These are phyloP conservation scores for Chlorodrepanis virens DNA, from an alignment of 2,113 vertebrate species.

Conservation along the genomic window DNA sequence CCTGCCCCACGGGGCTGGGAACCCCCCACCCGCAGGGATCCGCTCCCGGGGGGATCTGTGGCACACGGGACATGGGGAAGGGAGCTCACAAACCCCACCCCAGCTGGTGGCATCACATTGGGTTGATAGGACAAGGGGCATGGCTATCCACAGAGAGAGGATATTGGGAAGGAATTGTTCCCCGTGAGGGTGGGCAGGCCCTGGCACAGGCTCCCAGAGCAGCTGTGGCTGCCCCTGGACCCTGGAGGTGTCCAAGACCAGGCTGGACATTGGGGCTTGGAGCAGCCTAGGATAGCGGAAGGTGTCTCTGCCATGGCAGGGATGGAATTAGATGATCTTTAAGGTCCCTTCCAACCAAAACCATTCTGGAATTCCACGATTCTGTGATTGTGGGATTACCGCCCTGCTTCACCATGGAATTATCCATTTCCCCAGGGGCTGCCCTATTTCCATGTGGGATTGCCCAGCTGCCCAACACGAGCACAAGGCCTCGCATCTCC, in stretches of 20 bases:
- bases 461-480: rapidly evolving
- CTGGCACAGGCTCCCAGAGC: not conserved
- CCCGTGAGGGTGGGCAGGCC: rapidly evolving
- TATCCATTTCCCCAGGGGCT: not conserved
- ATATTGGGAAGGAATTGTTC: not conserved
- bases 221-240: not conserved
- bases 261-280: rapidly evolving
- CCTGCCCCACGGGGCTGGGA: rapidly evolving
- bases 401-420: rapidly evolving
- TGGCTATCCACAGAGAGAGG: not conserved
- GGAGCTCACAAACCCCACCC: not conserved
- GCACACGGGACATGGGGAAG: rapidly evolving
- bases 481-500: rapidly evolving
- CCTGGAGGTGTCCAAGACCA: not conserved
- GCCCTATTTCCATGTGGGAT: rapidly evolving
- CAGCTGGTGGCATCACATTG: rapidly evolving
- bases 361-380: rapidly evolving
- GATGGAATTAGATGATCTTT: not conserved
- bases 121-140: not conserved
- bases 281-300: rapidly evolving
- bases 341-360: rapidly evolving
- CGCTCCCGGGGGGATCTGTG: rapidly evolving
- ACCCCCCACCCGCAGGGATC: rapidly evolving
- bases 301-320: not conserved
- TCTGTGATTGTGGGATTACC: not conserved